Evolutionary conservation across 2,888 invertebrate species (phyloP).

Genomic region (Malachius bipustulatus): DNA sequence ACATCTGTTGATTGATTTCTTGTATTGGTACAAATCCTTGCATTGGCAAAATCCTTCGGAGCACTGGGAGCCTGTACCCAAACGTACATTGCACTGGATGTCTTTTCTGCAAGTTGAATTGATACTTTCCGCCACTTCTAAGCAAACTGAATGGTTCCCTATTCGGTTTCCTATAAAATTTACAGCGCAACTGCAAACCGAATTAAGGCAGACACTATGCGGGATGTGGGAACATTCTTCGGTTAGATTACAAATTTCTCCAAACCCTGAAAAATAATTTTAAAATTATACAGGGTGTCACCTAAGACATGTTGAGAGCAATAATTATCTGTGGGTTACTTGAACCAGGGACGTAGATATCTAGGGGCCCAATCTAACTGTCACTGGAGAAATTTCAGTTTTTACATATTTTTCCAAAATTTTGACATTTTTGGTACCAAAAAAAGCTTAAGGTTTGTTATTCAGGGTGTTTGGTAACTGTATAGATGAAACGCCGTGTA

Average conservation of each 20-base stretch:
- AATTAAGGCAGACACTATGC: slow-evolving; percentile 21
- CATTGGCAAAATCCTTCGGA: slow-evolving; percentile 24
- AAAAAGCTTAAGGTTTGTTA: no score
- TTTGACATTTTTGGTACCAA: no score
- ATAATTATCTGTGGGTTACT: no score
- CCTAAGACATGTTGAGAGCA: no score
- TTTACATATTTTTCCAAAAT: no score
- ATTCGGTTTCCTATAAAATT: slow-evolving; percentile 20
- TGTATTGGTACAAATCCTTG: slow-evolving; percentile 24
- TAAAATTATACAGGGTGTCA: no score
- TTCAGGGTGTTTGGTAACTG: no score
- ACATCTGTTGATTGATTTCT: slow-evolving; percentile 21
- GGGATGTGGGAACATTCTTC: slow-evolving; percentile 24
- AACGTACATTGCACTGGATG: slow-evolving; percentile 23
- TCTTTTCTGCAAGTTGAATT: slow-evolving; percentile 23
- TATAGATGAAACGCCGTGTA: no score
- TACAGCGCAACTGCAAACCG: slow-evolving; percentile 23
- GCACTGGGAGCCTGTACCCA: slow-evolving; percentile 24
- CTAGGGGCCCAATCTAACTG: no score
- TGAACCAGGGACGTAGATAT: no score
- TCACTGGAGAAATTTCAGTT: no score
- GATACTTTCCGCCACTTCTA: slow-evolving; percentile 21
- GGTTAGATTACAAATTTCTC: slow-evolving; percentile 20
- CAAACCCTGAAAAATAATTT: slow-evolving; percentile 27
- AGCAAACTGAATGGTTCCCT: no score